phyloP scores from a whole-genome alignment of 2,888 invertebrate genomes.

The Habrosyne pyritoides region DNA sequence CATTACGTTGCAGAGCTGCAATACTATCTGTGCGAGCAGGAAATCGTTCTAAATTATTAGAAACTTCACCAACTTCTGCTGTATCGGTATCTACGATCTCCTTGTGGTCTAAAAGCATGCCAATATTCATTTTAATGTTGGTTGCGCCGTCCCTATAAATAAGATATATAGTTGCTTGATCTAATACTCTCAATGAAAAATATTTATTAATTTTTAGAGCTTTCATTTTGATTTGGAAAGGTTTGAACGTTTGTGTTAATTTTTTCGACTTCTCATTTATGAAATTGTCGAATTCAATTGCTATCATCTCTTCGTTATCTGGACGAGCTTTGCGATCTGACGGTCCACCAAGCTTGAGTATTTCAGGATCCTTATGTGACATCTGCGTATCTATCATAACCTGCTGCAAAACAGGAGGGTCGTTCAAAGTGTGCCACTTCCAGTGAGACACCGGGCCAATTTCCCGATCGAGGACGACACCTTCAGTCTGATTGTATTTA shows the following conservation, averaged over 20 bases:
- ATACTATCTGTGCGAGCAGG: conserved; percentile 67
- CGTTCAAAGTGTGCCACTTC: conserved; percentile 78
- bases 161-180: conserved; percentile 70
- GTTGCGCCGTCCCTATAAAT: conserved; percentile 68
- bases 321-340: conserved; percentile 38
- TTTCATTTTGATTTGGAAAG: conserved; percentile 77
- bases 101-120: conserved; percentile 79
- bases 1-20: conserved; percentile 58
- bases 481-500: conserved; percentile 78
- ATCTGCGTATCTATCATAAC: conserved; percentile 77
- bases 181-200: conserved; percentile 69
- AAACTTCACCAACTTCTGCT: conserved; percentile 60
- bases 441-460: conserved; percentile 73
- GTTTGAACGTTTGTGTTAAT: conserved; percentile 64
- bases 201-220: conserved; percentile 73
- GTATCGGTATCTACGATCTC: conserved; percentile 75
- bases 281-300: conserved; percentile 74
- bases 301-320: conserved; percentile 73
- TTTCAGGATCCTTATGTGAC: conserved; percentile 65
- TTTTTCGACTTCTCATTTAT: conserved; percentile 74
- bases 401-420: conserved; percentile 72
- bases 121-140: conserved; percentile 70
- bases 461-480: conserved; percentile 64
- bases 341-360: conserved; percentile 53
- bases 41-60: conserved; percentile 47